Evolutionary conservation across 2,113 vertebrate genomes (phyloP).

Genomic region (Vanacampus margaritifer): DNA sequence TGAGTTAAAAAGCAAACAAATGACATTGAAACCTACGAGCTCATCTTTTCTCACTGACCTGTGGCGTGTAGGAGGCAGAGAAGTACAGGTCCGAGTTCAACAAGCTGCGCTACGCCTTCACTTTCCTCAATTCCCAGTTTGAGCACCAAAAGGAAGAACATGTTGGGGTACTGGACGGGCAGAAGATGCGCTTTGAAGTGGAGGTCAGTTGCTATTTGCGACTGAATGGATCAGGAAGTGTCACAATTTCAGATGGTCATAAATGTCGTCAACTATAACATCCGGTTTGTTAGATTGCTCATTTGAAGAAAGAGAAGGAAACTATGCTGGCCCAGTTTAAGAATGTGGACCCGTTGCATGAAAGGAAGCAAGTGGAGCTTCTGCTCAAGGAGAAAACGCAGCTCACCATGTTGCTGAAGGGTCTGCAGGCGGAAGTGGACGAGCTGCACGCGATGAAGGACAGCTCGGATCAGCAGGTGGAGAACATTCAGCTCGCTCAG

Average conservation of each 20-base stretch:
- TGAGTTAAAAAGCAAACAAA: no score
- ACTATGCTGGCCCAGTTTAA: conserved; percentile 78
- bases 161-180: conserved; percentile 77
- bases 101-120: conserved; percentile 86
- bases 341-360: conserved; percentile 72
- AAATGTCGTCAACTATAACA: neutral
- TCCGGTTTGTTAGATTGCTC: conserved; percentile 53
- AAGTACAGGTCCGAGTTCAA: conserved; percentile 89
- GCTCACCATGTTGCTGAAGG: conserved; percentile 81
- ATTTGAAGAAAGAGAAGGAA: conserved; percentile 84
- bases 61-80: conserved; percentile 80
- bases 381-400: conserved; percentile 84
- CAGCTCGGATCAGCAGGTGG: conserved; percentile 80
- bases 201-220: conserved; percentile 69
- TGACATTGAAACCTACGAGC: neutral
- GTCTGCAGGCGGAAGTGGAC: conserved; percentile 81
- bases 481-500: conserved; percentile 86
- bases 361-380: conserved; percentile 79
- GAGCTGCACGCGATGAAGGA: conserved; percentile 88
- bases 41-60: no score
- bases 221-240: neutral
- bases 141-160: conserved; percentile 86
- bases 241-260: neutral
- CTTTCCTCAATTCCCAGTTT: conserved; percentile 85
- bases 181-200: conserved; percentile 77